phyloP scores from a whole-genome alignment of 2,113 vertebrate genomes.

The Protomyctophum bolini region DNA sequence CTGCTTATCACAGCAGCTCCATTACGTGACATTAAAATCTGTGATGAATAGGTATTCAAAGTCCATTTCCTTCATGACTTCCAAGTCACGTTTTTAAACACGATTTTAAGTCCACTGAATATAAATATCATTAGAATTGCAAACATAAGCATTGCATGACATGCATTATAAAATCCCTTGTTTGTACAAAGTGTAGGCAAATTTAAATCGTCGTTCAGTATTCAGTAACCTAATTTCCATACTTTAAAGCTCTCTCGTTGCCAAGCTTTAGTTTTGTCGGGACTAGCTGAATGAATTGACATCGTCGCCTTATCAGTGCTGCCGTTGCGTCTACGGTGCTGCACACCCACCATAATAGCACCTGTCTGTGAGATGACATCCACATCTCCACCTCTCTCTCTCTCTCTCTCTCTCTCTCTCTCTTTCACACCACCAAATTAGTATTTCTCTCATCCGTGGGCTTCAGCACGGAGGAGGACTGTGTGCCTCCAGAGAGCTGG shows the following conservation, averaged over 20 bases:
- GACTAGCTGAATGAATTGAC: conserved; percentile 61
- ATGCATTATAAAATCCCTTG: not conserved
- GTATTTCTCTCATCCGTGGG: conserved; percentile 59
- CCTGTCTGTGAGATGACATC: conserved; percentile 52
- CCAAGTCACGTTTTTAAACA: not conserved
- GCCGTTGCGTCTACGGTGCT: conserved; percentile 15
- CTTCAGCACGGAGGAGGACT: conserved; percentile 51
- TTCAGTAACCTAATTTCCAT: conserved; percentile 38
- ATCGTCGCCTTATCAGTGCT: conserved; percentile 52
- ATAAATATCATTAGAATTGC: not conserved
- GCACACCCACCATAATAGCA: conserved; percentile 34
- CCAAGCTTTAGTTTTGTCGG: conserved; percentile 44
- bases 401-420: conserved; percentile 8
- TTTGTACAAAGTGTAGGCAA: not conserved
- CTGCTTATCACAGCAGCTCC: conserved; percentile 4
- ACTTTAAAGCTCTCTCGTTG: conserved; percentile 27
- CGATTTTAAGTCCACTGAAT: conserved; percentile 6
- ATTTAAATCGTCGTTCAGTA: not conserved
- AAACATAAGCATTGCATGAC: not conserved
- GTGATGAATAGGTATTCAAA: not conserved
- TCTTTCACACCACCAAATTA: conserved; percentile 60
- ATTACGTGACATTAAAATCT: not conserved
- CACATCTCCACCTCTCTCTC: conserved; percentile 45
- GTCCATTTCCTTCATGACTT: conserved; percentile 8
- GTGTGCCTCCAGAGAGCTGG: conserved; percentile 52